Evolutionary conservation across 1,140 invertebrate species (phyloP), one percentile per base, ranked within the genome.

Genomic region (Drosophila setifemur): DNA sequence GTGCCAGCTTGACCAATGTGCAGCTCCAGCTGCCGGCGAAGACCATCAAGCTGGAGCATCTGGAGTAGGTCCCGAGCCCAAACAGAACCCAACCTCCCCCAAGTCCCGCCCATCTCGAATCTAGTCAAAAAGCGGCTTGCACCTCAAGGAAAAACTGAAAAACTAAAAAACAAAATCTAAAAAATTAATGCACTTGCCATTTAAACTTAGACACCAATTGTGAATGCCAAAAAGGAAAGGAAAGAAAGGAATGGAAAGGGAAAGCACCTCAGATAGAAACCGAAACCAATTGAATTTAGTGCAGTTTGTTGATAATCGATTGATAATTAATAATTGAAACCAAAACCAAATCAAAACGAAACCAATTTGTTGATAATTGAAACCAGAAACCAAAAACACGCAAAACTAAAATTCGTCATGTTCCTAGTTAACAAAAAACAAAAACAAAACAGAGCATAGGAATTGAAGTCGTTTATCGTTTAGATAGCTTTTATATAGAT

Each of bases 21-120:
- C 73, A 71, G 8, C 35, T 86, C 43, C 74, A 69, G 40, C 26
- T 87, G 63, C 64, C 70, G 3, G 31, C 68, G 4, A 88, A 76
- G 28, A 68, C 52, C 14, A 88, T 85, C 43, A 88, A 88, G 61
- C 19, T 72, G 14, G 85, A 88, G 66, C 53, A 82, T 21, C 52
- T 58, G 44, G 67, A 82, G 31, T 81, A 75, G 49, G 18, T 43
- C 44, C 40, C 40, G 11, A 18, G 5, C 31, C 11, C 12, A n/a
- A n/a, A n/a, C 21, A 37, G 11, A 12, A 11, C 12, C 42, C 31
- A n/a, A 4, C 8, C n/a, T 14, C 23, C 19, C 5, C n/a, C 6
- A 18, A 42, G 8, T 5, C 9, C 43, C 47, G 39, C 31, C 49
- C 48, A 72, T 74, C 53, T 57, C 58, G 33, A 72, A 81, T 81